A percentile compares a stretch with the other conserved stretches of the same genome.
Conservation (phyloP, 2,888 invertebrate genomes). For the Ophonus ardosiacus region DNA sequence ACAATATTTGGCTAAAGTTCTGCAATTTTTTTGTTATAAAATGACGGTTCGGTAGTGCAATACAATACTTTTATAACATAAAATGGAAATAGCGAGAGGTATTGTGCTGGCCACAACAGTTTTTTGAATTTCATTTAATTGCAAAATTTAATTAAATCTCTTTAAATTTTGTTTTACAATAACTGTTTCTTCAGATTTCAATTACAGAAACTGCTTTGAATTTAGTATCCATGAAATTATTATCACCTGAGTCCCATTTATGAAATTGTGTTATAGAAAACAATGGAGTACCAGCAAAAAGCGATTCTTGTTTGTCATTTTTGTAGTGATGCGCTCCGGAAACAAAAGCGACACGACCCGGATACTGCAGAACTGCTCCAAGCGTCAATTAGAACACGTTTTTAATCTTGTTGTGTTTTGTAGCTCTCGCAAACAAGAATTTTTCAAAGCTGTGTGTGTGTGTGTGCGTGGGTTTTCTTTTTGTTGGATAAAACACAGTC, state of each 20-base stretch:
- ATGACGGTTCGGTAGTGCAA: no score
- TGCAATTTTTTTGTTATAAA: no score
- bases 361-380: slow-evolving; percentile 12
- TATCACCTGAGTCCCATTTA: neutral
- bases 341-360: slow-evolving; percentile 22
- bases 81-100: no score
- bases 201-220: neutral
- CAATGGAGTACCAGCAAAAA: neutral
- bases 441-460: slow-evolving; percentile 52
- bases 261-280: slow-evolving; percentile 1
- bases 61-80: no score
- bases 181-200: neutral
- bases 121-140: neutral
- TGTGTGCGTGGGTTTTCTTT: slow-evolving; percentile 19
- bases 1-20: no score
- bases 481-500: slow-evolving; percentile 3
- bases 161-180: neutral
- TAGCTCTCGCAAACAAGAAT: slow-evolving; percentile 23
- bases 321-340: neutral
- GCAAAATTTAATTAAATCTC: neutral
- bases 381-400: slow-evolving; percentile 51
- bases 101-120: no score
- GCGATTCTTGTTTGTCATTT: slow-evolving; percentile 6
- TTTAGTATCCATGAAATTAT: neutral
- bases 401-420: slow-evolving; percentile 48